Percentiles rank a stretch among this genome's conserved stretches.
Evolutionary conservation across 2,113 vertebrate genomes (phyloP).

Genomic region (Psilopogon haemacephalus): DNA sequence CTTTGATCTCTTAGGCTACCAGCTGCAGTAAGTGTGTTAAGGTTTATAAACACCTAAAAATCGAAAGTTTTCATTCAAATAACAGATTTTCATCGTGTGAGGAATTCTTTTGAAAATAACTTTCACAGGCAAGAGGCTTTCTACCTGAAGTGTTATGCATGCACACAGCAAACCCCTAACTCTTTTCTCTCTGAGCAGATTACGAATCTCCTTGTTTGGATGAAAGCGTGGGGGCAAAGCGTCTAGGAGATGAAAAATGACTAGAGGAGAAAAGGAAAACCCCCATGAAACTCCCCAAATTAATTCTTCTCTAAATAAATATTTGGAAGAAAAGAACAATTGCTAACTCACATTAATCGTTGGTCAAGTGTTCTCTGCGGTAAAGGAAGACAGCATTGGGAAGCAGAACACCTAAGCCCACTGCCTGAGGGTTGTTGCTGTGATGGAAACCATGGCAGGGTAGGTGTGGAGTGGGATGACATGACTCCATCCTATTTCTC

Average conservation of each 20-base stretch:
- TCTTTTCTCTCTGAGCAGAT: not conserved
- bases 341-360: slow-evolving; percentile 5
- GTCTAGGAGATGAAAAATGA: not conserved
- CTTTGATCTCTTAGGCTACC: slow-evolving; percentile 30
- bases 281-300: not conserved
- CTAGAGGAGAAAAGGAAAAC: not conserved
- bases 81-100: not conserved
- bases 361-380: not conserved
- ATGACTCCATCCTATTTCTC: not conserved
- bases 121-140: not conserved
- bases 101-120: not conserved
- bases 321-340: not conserved
- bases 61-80: not conserved
- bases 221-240: not conserved
- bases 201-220: not conserved
- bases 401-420: not conserved
- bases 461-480: not conserved
- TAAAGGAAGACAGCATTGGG: not conserved
- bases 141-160: not conserved
- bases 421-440: not conserved
- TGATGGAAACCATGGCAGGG: not conserved
- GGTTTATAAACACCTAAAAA: slow-evolving; percentile 1
- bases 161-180: not conserved
- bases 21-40: not conserved
- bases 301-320: not conserved